Evolutionary conservation across 2,113 vertebrate genomes (phyloP).

Genomic region (Aptenodytes patagonicus): DNA sequence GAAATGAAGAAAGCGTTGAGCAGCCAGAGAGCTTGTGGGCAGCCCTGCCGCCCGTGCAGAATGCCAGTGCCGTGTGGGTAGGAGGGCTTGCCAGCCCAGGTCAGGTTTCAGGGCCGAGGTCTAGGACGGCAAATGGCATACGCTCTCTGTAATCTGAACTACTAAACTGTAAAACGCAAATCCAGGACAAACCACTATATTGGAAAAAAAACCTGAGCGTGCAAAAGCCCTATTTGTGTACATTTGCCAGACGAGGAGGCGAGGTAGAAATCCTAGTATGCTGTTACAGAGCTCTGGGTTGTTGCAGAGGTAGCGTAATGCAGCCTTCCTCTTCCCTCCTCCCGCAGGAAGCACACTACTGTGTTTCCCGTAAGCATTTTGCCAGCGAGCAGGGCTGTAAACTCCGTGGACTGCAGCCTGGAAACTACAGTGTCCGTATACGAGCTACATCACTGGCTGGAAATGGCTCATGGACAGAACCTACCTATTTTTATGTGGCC

Average conservation of each 20-base stretch:
- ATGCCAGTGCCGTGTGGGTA: not conserved
- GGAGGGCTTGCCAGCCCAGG: not conserved
- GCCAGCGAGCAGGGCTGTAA: constrained; percentile 77
- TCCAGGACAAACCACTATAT: not conserved
- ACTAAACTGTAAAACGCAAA: not conserved
- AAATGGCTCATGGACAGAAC: constrained; percentile 93
- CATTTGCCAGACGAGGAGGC: fast-evolving
- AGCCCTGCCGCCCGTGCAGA: not conserved
- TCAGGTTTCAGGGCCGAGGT: not conserved
- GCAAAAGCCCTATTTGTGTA: not conserved
- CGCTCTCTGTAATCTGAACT: not conserved
- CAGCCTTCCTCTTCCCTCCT: not conserved
- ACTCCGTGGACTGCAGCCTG: constrained; percentile 83
- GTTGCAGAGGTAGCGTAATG: fast-evolving
- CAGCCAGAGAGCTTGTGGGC: not conserved
- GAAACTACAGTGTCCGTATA: constrained; percentile 91
- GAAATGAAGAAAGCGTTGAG: fast-evolving
- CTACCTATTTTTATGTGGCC: constrained; percentile 85
- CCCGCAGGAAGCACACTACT: constrained; percentile 79
- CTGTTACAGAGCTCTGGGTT: not conserved
- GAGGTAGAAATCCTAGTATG: not conserved
- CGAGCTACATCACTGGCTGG: constrained; percentile 92
- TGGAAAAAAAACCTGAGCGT: not conserved
- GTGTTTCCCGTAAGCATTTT: constrained; percentile 88
- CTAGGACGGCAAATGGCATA: not conserved